Conservation (phyloP, 2,888 invertebrate species). For the Adelognathus sp. region DNA sequence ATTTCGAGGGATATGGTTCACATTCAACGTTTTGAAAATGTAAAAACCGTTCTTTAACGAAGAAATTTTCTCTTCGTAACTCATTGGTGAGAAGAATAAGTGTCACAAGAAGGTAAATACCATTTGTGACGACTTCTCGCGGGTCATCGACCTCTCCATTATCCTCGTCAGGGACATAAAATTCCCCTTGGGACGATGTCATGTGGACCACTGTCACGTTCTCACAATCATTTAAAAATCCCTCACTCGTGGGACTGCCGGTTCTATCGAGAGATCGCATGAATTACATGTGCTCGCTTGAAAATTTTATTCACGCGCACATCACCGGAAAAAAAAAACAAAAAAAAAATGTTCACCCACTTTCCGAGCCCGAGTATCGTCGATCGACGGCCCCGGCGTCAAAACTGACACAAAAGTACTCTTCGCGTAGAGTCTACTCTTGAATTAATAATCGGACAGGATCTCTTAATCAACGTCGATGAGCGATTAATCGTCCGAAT, state of each 20-base stretch:
- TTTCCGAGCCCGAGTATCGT: too few species aligned
- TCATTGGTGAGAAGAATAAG: background rate
- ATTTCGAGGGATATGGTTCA: too few species aligned
- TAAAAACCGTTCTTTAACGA: too few species aligned
- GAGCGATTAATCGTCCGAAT: background rate
- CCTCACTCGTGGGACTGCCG: constrained; percentile 48
- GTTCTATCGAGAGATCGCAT: constrained; percentile 31
- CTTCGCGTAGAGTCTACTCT: too few species aligned
- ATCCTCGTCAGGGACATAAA: constrained; percentile 71
- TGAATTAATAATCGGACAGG: too few species aligned
- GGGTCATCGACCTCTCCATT: constrained; percentile 63
- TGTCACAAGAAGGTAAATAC: constrained; percentile 59
- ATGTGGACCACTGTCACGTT: constrained; percentile 69
- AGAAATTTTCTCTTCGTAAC: too few species aligned
- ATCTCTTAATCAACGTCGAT: too few species aligned
- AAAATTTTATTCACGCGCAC: background rate
- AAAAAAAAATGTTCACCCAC: background rate
- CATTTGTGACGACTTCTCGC: constrained; percentile 61
- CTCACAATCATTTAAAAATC: constrained; percentile 60
- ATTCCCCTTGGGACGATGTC: constrained; percentile 74
- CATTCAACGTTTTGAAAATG: too few species aligned
- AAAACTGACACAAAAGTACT: too few species aligned
- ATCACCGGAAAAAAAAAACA: constrained; percentile 19
- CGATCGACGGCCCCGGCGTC: too few species aligned
- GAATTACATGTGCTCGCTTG: constrained; percentile 15